Percentiles rank a stretch among this genome's conserved stretches.
These are phyloP conservation scores for Cyanoramphus novaezelandiae DNA, from an alignment of 2,113 vertebrate species.

Conservation along the genomic window DNA sequence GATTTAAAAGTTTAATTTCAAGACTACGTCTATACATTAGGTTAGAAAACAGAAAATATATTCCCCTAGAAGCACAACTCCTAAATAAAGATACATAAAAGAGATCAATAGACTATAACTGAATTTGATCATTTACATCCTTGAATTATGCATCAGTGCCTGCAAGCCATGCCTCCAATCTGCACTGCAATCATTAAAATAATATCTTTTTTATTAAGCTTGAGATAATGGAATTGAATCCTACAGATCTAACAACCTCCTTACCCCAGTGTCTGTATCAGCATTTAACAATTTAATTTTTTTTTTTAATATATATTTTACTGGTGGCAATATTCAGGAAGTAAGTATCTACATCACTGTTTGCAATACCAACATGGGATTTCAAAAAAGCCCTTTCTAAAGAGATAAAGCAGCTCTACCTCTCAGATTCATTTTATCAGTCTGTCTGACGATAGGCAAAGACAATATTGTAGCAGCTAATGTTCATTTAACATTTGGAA, in stretches of 20 bases:
- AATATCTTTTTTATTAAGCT: not conserved
- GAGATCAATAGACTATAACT: not conserved
- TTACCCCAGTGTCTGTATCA: not conserved
- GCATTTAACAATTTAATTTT: not conserved
- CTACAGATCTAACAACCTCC: not conserved
- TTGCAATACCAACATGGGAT: not conserved
- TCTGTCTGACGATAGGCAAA: not conserved
- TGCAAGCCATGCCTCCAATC: not conserved
- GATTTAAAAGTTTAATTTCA: not conserved
- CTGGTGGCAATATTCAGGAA: not conserved
- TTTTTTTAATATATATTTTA: not conserved
- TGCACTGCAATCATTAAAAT: not conserved
- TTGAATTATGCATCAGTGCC: conserved; percentile 12
- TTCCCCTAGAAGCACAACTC: not conserved
- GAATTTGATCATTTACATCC: not conserved
- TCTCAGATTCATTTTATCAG: not conserved
- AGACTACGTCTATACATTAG: not conserved
- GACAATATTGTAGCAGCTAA: not conserved
- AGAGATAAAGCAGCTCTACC: not conserved
- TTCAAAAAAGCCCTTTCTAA: not conserved
- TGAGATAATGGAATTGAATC: not conserved
- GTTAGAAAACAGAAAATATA: not conserved
- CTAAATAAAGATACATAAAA: not conserved
- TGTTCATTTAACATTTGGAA: conserved; percentile 9
- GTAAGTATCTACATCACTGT: not conserved